Evolutionary conservation across 2,113 vertebrate species (phyloP).

Genomic region (Siniperca knerii): DNA sequence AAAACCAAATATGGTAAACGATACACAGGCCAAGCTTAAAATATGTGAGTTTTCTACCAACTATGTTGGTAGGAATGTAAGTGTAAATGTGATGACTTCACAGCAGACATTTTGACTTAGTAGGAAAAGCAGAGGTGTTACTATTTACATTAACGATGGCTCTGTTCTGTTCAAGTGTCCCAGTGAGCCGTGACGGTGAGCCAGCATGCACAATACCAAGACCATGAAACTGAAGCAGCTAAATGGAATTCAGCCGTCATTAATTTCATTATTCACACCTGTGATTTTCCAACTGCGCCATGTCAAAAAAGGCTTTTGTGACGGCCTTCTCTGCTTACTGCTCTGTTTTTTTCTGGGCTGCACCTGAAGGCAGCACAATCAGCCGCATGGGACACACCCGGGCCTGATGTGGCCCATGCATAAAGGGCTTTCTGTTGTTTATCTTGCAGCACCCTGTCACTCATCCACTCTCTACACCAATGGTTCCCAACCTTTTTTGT

Average conservation of each 20-base stretch:
- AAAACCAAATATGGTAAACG: constrained; percentile 27
- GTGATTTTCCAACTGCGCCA: background rate
- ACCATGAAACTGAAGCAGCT: background rate
- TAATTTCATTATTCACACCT: background rate
- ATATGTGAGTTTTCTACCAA: background rate
- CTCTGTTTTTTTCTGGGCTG: background rate
- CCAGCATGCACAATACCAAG: background rate
- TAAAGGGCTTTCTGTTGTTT: no score
- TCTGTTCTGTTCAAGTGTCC: background rate
- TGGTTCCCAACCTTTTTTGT: no score
- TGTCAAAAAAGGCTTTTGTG: background rate
- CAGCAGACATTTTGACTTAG: background rate
- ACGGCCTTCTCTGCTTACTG: background rate
- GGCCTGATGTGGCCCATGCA: background rate
- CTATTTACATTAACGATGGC: background rate
- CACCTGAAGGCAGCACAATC: background rate
- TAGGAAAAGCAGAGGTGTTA: background rate
- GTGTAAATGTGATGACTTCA: background rate
- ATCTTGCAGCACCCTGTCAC: no score
- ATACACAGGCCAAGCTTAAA: background rate
- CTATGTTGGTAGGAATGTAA: background rate
- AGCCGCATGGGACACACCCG: background rate
- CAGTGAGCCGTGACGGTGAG: no score
- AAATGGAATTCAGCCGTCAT: background rate
- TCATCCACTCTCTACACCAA: no score